phyloP scores from a whole-genome alignment of 2,888 invertebrate genomes.

The Caenorhabditis japonica region DNA sequence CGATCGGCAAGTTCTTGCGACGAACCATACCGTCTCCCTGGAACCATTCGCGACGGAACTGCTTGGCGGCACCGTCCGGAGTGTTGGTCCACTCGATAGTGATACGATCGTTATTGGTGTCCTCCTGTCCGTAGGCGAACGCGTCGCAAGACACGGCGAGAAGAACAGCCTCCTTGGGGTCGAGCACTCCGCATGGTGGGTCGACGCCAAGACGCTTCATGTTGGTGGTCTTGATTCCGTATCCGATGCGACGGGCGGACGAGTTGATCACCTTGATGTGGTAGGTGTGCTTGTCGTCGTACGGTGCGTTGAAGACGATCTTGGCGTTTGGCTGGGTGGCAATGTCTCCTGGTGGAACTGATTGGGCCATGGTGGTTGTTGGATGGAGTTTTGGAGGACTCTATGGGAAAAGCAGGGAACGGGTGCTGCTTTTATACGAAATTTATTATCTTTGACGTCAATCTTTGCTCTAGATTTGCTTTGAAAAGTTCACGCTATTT shows the following conservation, averaged over 20 bases:
- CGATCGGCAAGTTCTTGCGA: slow-evolving; percentile 62
- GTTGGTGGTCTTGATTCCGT: slow-evolving; percentile 68
- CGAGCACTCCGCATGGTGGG: slow-evolving; percentile 66
- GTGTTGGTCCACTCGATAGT: slow-evolving; percentile 64
- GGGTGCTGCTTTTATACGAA: no score
- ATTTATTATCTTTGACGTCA: no score
- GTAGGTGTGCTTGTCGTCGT: slow-evolving; percentile 69
- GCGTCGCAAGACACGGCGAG: slow-evolving; percentile 51
- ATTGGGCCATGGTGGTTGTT: slow-evolving; percentile 49
- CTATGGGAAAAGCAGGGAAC: no score
- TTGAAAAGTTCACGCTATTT: no score
- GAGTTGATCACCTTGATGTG: slow-evolving; percentile 68
- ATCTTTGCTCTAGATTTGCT: no score
- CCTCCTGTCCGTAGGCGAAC: slow-evolving; percentile 51
- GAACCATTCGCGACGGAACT: slow-evolving; percentile 70
- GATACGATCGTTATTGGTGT: slow-evolving; percentile 50
- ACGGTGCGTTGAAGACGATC: slow-evolving; percentile 71
- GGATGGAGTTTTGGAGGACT: no score
- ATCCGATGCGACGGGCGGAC: slow-evolving; percentile 64
- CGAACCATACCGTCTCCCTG: slow-evolving; percentile 68
- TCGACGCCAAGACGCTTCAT: slow-evolving; percentile 67
- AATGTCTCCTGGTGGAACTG: slow-evolving; percentile 59
- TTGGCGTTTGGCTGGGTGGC: slow-evolving; percentile 58
- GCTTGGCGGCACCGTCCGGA: slow-evolving; percentile 66
- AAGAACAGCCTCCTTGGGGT: slow-evolving; percentile 63